A percentile compares a stretch with the other conserved stretches of the same genome.
phyloP scores from a whole-genome alignment of 2,113 vertebrate genomes.

The Eudorcas thomsonii region DNA sequence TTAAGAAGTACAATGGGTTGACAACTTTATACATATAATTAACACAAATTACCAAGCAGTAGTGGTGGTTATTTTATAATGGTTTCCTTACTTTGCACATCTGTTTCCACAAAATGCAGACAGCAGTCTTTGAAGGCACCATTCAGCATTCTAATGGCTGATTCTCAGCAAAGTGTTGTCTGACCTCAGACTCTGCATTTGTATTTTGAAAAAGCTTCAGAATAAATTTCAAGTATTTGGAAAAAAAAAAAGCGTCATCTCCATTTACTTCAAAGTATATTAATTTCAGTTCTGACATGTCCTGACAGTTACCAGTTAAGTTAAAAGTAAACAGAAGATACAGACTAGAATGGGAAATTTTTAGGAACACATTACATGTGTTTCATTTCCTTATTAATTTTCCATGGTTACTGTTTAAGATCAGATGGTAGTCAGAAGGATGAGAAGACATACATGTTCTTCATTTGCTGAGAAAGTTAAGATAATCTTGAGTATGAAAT shows the following conservation, averaged over 20 bases:
- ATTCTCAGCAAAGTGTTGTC: constrained; percentile 72
- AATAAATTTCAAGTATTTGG: constrained; percentile 79
- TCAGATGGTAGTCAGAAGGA: constrained; percentile 57
- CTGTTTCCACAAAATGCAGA: constrained; percentile 58
- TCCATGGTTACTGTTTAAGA: constrained; percentile 58
- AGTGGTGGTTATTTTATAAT: neutral
- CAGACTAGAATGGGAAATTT: constrained; percentile 70
- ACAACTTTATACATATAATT: neutral
- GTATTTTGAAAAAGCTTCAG: constrained; percentile 75
- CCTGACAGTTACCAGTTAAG: constrained; percentile 66
- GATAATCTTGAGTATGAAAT: constrained; percentile 1
- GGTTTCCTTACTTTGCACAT: neutral
- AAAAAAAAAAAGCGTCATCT: constrained; percentile 74
- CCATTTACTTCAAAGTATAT: constrained; percentile 74
- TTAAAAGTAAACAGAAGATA: constrained; percentile 78
- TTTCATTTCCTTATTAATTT: constrained; percentile 66
- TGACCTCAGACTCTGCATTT: constrained; percentile 80
- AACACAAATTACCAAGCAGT: constrained; percentile 12
- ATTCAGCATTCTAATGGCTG: constrained; percentile 74
- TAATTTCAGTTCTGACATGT: constrained; percentile 77
- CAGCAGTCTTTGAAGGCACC: constrained; percentile 43
- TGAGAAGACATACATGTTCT: constrained; percentile 43
- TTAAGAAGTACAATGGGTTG: neutral
- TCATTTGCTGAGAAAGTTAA: neutral
- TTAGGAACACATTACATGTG: constrained; percentile 59